Conservation (phyloP, 2,113 vertebrate species). For the Gadus macrocephalus region DNA sequence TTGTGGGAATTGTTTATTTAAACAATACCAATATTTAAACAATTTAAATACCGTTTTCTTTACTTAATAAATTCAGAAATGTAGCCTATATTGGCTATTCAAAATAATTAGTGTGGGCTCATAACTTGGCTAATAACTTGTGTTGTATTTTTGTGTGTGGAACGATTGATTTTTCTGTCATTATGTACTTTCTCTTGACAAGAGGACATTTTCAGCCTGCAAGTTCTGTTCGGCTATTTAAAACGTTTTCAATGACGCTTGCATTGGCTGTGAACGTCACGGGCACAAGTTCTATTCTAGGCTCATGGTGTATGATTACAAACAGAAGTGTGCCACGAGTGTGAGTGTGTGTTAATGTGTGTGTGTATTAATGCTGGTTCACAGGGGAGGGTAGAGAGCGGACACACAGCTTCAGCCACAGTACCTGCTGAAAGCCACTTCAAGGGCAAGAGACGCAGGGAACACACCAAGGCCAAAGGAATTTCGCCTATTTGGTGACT, state of each 20-base stretch:
- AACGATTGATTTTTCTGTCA: too few species aligned
- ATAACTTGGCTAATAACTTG: too few species aligned
- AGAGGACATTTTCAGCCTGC: too few species aligned
- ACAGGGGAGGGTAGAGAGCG: slow-evolving; percentile 7
- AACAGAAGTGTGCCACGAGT: slow-evolving; percentile 29
- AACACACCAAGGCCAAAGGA: slow-evolving; percentile 22
- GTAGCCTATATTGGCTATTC: too few species aligned
- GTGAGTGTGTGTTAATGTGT: slow-evolving; percentile 13
- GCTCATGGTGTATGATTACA: slow-evolving; percentile 66
- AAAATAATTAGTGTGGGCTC: too few species aligned
- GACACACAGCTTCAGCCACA: slow-evolving; percentile 33
- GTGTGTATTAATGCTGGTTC: not conserved
- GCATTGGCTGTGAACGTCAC: slow-evolving; percentile 10
- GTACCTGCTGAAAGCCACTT: slow-evolving; percentile 51
- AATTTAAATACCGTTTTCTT: too few species aligned
- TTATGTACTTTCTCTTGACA: too few species aligned
- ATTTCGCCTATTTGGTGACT: slow-evolving; percentile 18
- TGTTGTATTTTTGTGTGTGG: too few species aligned
- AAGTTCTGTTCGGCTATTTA: too few species aligned
- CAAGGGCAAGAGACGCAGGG: slow-evolving; percentile 61
- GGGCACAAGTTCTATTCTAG: slow-evolving; percentile 31
- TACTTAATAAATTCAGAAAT: too few species aligned
- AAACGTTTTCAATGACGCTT: not conserved
- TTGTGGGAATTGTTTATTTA: too few species aligned
- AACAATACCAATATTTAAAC: too few species aligned